A percentile compares a stretch with the other conserved stretches of the same genome.
Evolutionary conservation across 2,113 vertebrate species (phyloP).

Genomic region (Geococcyx californianus): DNA sequence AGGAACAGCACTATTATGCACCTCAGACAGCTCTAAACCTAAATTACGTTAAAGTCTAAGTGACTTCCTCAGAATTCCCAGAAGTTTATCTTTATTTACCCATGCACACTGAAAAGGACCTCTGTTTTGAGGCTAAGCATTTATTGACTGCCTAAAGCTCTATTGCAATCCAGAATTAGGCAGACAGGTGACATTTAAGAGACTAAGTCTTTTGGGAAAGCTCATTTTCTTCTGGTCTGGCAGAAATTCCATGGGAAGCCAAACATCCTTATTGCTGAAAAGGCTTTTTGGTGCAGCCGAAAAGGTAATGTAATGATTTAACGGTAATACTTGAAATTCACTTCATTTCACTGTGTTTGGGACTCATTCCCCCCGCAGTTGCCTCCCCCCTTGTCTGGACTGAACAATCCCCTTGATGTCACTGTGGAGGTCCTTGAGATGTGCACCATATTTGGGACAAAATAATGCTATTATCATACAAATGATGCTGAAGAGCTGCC

Average conservation of each 20-base stretch:
- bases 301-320: constrained; percentile 8
- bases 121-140: constrained; percentile 8
- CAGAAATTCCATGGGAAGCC: constrained; percentile 40
- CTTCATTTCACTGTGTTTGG: constrained; percentile 6
- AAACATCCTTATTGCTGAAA: neutral
- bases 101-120: neutral
- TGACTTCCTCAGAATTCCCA: neutral
- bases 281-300: neutral
- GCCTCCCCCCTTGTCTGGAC: constrained; percentile 18
- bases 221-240: neutral
- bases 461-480: constrained; percentile 56
- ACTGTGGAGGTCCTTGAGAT: constrained; percentile 50
- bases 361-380: neutral
- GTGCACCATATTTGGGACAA: constrained; percentile 34
- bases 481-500: constrained; percentile 50
- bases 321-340: constrained; percentile 35
- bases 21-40: neutral
- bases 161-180: constrained; percentile 22
- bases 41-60: neutral
- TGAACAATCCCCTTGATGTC: constrained; percentile 37
- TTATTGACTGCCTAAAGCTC: constrained; percentile 14
- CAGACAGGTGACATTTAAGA: constrained; percentile 32
- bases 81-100: neutral
- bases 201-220: constrained; percentile 11
- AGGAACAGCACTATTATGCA: neutral